phyloP scores from a whole-genome alignment of 1,140 invertebrate genomes.

The Caerostris darwini region DNA sequence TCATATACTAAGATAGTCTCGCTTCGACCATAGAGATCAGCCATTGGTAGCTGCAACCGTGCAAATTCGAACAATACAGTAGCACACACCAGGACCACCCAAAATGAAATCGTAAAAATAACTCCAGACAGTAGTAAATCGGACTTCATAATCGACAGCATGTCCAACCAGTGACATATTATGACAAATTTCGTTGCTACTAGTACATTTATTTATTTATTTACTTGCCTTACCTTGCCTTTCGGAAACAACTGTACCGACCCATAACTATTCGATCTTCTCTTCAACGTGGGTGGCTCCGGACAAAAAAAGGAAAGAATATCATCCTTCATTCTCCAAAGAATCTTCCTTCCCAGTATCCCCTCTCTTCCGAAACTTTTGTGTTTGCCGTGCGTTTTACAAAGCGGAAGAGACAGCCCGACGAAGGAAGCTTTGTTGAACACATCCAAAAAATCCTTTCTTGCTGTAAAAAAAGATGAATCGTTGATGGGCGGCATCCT shows the following conservation, averaged over 20 bases:
- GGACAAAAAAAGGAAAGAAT: conserved; percentile 51
- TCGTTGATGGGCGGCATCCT: conserved; percentile 27
- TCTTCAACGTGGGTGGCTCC: conserved; percentile 58
- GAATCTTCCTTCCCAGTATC: conserved; percentile 7
- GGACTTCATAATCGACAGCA: neutral
- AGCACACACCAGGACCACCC: neutral
- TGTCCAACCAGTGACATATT: conserved; percentile 19
- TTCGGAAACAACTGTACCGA: neutral
- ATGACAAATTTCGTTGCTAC: neutral
- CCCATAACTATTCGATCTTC: neutral
- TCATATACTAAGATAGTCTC: too few relatives aligned
- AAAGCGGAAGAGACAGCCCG: conserved; percentile 52
- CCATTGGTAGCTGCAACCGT: neutral
- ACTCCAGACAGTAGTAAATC: neutral
- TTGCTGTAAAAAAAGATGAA: conserved; percentile 65
- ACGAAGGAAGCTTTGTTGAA: conserved; percentile 32
- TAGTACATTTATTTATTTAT: neutral
- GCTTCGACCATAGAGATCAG: too few relatives aligned
- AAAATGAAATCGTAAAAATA: neutral
- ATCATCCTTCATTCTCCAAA: conserved; percentile 68
- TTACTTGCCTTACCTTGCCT: neutral
- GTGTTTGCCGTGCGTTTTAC: neutral
- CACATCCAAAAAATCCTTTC: conserved; percentile 63
- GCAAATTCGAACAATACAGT: neutral
- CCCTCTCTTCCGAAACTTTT: conserved; percentile 3